Evolutionary conservation across 2,113 vertebrate species (phyloP), one percentile per base, ranked within the genome.

Genomic region (Brienomyrus brachyistius): DNA sequence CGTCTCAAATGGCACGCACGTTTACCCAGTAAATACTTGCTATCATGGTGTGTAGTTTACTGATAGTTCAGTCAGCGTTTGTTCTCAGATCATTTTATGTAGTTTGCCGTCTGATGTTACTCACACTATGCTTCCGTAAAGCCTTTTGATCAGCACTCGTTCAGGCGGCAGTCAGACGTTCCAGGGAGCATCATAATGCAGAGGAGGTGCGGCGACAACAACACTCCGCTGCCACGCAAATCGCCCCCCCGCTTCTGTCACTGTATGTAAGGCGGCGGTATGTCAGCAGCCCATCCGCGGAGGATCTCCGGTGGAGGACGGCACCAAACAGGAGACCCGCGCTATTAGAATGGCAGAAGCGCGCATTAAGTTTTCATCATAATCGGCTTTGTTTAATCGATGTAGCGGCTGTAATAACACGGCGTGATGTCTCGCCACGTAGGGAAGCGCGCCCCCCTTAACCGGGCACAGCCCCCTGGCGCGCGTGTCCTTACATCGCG

Each of bases 371-470:
- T 96, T 97, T 97, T 96, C 96, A 98, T 98, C 97, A 97, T 96
- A 96, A 96, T 95, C 95, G 96, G 96, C 97, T 97, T 97, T 97
- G 96, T 96, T 92, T 95, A 97, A 97, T 98, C 97, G 96, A 98
- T 98, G 97, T 92, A 94, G 94, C 95, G 95, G 97, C 97, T 96
- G 97, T 97, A 96, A 96, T 96, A 95, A 95, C 95, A 95, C 94
- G 95, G 95, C 31, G 0, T 40, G 27, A 40, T 94, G 91, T 88
- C 91, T n/a, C 27, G 93, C 92, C 91, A 93, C 92, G 88, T 47
- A 59, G 82, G 89, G 90, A 47, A 87, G 91, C 91, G 87, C 51
- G 91, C 88, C 88, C 87, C 92, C 90, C 92, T 91, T 91, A 92
- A 92, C 92, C 89, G 93, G 89, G 92, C 94, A 93, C 94, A 91